Evolutionary conservation across 2,888 invertebrate genomes (phyloP).

Genomic region (Hydrotaea cyrtoneurina): DNA sequence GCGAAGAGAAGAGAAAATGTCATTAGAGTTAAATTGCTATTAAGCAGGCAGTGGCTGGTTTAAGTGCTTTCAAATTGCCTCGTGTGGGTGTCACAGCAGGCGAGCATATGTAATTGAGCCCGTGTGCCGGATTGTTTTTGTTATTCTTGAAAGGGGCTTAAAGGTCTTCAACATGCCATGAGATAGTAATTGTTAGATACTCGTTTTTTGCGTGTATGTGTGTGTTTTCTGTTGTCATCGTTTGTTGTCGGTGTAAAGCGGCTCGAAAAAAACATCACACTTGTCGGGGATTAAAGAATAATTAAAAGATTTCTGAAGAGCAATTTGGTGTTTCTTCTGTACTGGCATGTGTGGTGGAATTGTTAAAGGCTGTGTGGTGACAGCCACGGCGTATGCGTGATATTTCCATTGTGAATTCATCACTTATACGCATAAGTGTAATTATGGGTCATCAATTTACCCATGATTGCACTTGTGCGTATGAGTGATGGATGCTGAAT

Average conservation of each 20-base stretch:
- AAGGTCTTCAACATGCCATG: constrained; percentile 18
- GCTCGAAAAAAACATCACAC: neutral
- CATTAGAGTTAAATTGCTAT: constrained; percentile 48
- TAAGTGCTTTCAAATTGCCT: constrained; percentile 52
- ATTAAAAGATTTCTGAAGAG: constrained; percentile 30
- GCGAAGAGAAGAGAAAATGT: neutral
- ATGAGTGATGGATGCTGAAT: no score
- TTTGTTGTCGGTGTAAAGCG: neutral
- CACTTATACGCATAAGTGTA: neutral
- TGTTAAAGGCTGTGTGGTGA: neutral
- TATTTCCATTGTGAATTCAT: neutral
- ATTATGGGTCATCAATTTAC: neutral
- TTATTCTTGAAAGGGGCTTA: constrained; percentile 27
- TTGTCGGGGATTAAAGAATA: constrained; percentile 2
- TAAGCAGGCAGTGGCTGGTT: constrained; percentile 16
- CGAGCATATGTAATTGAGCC: neutral
- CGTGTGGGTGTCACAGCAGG: neutral
- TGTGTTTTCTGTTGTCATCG: neutral
- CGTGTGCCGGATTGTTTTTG: neutral
- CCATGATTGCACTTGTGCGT: no score
- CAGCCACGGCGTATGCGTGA: constrained; percentile 17
- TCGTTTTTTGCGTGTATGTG: constrained; percentile 1
- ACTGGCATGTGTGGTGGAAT: neutral
- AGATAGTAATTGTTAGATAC: constrained; percentile 32
- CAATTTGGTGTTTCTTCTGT: neutral